Conservation (phyloP, 2,797 vertebrate species). For the Heteromormyrus szaboi region DNA sequence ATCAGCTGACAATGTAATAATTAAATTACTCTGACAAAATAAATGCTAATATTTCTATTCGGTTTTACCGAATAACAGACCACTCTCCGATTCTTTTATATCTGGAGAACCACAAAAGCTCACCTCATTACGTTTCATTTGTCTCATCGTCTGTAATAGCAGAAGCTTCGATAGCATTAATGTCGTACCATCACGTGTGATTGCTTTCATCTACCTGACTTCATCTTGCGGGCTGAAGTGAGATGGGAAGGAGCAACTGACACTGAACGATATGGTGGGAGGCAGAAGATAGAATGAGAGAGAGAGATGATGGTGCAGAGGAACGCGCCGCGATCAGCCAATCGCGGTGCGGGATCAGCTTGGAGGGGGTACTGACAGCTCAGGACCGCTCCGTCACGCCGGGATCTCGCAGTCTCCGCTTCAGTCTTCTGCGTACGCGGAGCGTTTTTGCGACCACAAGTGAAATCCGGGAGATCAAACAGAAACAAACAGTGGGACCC, state of each 20-base stretch:
- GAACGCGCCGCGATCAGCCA: background rate
- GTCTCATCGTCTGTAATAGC: background rate
- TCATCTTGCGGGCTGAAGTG: background rate
- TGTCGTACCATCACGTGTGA: background rate
- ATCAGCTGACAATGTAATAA: background rate
- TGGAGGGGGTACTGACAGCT: constrained; percentile 27
- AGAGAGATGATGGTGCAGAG: background rate
- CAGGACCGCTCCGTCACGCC: constrained; percentile 30
- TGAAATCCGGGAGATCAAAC: constrained; percentile 36
- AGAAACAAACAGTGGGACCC: constrained; percentile 32
- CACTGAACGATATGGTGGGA: background rate
- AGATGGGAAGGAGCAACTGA: background rate
- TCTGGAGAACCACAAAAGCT: background rate
- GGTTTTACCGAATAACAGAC: background rate
- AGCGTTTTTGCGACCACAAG: constrained; percentile 13
- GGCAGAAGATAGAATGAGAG: background rate
- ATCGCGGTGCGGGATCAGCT: constrained; percentile 30
- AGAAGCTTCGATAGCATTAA: background rate
- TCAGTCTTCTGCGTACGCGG: constrained; percentile 32
- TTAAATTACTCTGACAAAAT: background rate
- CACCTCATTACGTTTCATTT: background rate
- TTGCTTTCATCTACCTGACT: background rate
- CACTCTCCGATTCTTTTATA: background rate
- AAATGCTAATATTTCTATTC: background rate
- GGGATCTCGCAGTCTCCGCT: constrained; percentile 43